phyloP scores from a whole-genome alignment of 1,140 invertebrate genomes.

The Brachionus rubens region DNA sequence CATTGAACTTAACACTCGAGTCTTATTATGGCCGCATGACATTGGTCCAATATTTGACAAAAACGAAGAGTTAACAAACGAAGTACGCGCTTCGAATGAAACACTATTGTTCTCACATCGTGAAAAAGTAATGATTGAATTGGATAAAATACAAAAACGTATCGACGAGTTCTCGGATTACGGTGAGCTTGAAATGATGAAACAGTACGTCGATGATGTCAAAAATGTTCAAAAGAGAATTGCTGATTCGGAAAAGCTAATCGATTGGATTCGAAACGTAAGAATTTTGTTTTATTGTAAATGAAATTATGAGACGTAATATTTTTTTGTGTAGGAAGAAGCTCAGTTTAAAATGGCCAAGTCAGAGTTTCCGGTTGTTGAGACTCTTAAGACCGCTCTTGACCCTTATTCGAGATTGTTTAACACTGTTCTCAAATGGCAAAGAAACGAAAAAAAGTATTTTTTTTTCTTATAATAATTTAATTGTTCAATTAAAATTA shows the following conservation, averaged over 20 bases:
- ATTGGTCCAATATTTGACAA: slow-evolving; percentile 73
- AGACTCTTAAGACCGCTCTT: slow-evolving; percentile 62
- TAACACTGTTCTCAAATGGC: slow-evolving; percentile 45
- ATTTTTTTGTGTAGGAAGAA: slow-evolving; percentile 77
- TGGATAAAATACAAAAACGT: slow-evolving; percentile 70
- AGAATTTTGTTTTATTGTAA: too few relatives aligned
- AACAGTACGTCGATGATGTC: slow-evolving; percentile 65
- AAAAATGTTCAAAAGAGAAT: slow-evolving; percentile 71
- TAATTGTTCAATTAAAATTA: slow-evolving; percentile 76
- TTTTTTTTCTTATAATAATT: slow-evolving; percentile 62
- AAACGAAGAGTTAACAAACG: slow-evolving; percentile 50
- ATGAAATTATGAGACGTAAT: too few relatives aligned
- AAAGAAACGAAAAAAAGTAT: slow-evolving; percentile 64
- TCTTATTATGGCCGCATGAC: slow-evolving; percentile 82
- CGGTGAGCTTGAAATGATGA: slow-evolving; percentile 62
- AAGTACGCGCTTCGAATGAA: slow-evolving; percentile 65
- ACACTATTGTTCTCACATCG: slow-evolving; percentile 65
- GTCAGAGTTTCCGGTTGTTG: slow-evolving; percentile 71
- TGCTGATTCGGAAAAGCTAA: slow-evolving; percentile 69
- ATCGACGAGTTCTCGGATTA: slow-evolving; percentile 63
- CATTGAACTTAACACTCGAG: slow-evolving; percentile 74
- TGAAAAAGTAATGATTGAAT: slow-evolving; percentile 65
- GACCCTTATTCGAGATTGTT: slow-evolving; percentile 36
- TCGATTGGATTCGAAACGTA: slow-evolving; percentile 75
- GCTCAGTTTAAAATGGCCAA: slow-evolving; percentile 74